Conservation (phyloP, 2,797 vertebrate species). For the Sebastes vulpes region DNA sequence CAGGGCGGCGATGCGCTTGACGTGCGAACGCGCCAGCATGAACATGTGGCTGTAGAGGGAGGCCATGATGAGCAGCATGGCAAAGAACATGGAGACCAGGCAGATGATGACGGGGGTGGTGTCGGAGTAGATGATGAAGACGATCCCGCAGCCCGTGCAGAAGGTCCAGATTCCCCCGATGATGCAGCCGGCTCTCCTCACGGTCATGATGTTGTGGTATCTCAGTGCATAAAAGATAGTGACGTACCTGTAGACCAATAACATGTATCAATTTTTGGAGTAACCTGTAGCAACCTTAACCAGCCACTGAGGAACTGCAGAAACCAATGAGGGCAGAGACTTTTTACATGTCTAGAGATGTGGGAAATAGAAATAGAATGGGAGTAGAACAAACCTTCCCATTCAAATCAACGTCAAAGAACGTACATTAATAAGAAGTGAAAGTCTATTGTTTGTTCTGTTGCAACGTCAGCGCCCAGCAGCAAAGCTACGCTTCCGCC, state of each 20-base stretch:
- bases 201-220: conserved; percentile 97
- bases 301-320: not conserved
- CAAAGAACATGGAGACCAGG: conserved; percentile 95
- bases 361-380: too few relatives aligned
- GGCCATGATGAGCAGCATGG: conserved; percentile 96
- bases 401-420: too few relatives aligned
- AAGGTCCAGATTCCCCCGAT: conserved; percentile 94
- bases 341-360: not conserved
- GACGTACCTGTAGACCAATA: conserved; percentile 84
- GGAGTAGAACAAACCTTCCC: too few relatives aligned
- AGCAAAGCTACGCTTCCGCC: too few relatives aligned
- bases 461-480: too few relatives aligned
- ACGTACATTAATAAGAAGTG: too few relatives aligned
- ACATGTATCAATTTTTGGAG: not conserved
- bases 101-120: conserved; percentile 94
- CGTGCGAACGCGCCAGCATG: conserved; percentile 93
- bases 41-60: conserved; percentile 99
- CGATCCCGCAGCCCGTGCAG: conserved; percentile 91
- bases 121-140: conserved; percentile 96
- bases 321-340: not conserved
- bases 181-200: conserved; percentile 88
- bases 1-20: conserved; percentile 93
- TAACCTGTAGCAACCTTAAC: not conserved
- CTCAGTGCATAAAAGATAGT: conserved; percentile 98
- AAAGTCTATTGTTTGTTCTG: too few relatives aligned